These are phyloP conservation scores for Turdus rufiventris DNA, from an alignment of 2,113 vertebrate genomes.

Conservation along the genomic window DNA sequence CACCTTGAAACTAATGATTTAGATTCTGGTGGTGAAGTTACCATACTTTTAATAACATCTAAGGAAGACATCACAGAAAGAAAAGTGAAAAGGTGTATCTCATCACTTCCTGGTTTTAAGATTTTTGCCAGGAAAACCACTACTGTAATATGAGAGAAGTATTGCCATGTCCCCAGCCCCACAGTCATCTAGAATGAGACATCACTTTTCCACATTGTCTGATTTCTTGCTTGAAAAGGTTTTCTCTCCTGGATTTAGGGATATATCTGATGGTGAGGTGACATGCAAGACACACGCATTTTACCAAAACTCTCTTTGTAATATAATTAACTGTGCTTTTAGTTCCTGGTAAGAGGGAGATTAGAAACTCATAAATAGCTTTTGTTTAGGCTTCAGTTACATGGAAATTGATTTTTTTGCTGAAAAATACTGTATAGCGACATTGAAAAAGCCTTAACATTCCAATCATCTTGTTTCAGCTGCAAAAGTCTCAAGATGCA, in stretches of 20 bases:
- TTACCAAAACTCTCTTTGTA: not conserved
- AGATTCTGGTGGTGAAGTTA: not conserved
- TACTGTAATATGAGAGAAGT: not conserved
- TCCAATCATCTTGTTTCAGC: not conserved
- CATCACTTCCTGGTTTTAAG: not conserved
- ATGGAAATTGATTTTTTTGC: not conserved
- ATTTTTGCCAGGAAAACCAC: not conserved
- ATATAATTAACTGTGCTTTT: not conserved
- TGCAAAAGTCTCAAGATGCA: not conserved
- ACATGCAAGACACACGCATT: not conserved
- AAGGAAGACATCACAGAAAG: not conserved
- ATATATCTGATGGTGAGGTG: not conserved
- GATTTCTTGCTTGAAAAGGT: not conserved
- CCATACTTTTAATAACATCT: not conserved
- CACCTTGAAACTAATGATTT: not conserved
- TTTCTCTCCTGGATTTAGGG: not conserved
- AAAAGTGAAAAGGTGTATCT: not conserved
- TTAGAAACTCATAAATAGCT: not conserved
- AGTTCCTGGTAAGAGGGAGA: not conserved
- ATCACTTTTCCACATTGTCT: not conserved
- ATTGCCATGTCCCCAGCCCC: not conserved
- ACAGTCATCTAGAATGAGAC: not conserved
- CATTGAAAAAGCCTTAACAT: not conserved
- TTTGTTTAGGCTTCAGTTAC: not conserved
- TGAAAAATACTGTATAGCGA: not conserved